Conservation (phyloP, 2,113 vertebrate genomes). For the Peromyscus polionotus region DNA sequence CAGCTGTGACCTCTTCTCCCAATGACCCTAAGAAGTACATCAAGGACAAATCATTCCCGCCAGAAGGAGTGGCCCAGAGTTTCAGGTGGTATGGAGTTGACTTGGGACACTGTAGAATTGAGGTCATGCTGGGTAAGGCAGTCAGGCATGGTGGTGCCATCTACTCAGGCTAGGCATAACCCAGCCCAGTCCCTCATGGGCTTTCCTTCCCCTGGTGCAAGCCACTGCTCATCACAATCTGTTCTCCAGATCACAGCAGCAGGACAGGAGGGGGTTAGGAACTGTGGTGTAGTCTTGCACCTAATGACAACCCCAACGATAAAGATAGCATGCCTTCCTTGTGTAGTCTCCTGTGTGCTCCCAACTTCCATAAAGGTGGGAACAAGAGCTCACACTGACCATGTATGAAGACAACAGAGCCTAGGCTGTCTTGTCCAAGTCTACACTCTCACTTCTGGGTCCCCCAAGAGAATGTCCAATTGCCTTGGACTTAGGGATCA, state of each 20-base stretch:
- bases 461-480: not conserved
- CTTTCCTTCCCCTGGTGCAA: no score
- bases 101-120: not conserved
- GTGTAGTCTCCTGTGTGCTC: not conserved
- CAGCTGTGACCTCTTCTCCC: not conserved
- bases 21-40: not conserved
- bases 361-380: not conserved
- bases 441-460: not conserved
- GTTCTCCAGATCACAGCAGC: not conserved
- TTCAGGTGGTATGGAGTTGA: not conserved
- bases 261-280: not conserved
- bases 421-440: not conserved
- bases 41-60: not conserved
- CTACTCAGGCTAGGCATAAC: not conserved
- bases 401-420: not conserved
- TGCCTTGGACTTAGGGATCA: not conserved
- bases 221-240: not conserved
- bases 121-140: no score
- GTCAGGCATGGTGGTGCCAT: rapidly evolving
- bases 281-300: no score
- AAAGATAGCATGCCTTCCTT: not conserved
- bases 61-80: not conserved
- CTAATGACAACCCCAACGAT: not conserved
- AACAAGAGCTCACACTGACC: not conserved
- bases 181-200: not conserved